These are phyloP conservation scores for Lasioglossum malachurum DNA, from an alignment of 2,888 invertebrate genomes.

Conservation along the genomic window DNA sequence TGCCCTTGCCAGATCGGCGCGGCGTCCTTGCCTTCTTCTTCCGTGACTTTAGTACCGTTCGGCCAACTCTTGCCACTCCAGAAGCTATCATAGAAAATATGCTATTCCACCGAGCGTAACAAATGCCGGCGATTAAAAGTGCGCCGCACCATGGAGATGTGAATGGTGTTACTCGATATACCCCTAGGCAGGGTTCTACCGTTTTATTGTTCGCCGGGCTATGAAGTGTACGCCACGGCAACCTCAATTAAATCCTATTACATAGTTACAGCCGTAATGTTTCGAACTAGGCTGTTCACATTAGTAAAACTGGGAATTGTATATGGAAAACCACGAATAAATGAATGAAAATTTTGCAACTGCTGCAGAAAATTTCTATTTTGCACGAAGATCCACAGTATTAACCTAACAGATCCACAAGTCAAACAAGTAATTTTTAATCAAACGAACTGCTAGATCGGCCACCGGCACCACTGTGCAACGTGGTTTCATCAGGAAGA, in stretches of 20 bases:
- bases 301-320: neutral
- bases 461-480: no score
- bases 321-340: neutral
- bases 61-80: constrained; percentile 37
- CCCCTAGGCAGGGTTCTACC: constrained; percentile 1
- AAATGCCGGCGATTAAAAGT: constrained; percentile 74
- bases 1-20: constrained; percentile 36
- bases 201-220: constrained; percentile 38
- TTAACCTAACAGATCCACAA: neutral
- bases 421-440: no score
- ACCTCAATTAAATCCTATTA: constrained; percentile 36
- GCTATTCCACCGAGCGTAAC: constrained; percentile 64
- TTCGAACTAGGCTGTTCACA: neutral
- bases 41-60: constrained; percentile 49
- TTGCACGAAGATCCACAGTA: neutral
- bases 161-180: constrained; percentile 63
- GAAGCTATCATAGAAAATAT: constrained; percentile 56
- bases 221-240: neutral
- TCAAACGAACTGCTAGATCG: no score
- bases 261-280: neutral
- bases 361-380: neutral
- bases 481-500: neutral
- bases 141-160: constrained; percentile 67
- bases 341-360: neutral
- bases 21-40: constrained; percentile 53